phyloP scores from a whole-genome alignment of 2,113 vertebrate species.

The Mesocricetus auratus region DNA sequence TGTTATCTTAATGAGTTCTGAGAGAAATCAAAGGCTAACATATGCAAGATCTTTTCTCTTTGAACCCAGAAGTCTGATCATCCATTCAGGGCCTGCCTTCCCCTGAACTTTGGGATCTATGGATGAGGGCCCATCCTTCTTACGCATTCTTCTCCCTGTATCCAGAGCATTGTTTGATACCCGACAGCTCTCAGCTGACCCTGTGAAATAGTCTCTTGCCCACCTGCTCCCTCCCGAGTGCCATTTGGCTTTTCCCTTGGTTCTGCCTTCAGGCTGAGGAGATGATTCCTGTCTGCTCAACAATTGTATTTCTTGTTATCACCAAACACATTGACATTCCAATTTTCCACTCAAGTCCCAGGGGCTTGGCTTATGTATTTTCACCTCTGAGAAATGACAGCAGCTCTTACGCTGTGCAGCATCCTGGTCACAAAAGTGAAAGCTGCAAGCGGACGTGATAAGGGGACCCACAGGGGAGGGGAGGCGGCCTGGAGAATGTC shows the following conservation, averaged over 20 bases:
- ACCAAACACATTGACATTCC: conserved; percentile 15
- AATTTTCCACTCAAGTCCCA: conserved; percentile 26
- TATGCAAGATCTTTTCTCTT: neutral
- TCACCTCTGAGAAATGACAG: conserved; percentile 28
- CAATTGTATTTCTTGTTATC: conserved; percentile 59
- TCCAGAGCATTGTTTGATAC: neutral
- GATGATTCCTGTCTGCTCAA: neutral
- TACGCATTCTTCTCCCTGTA: neutral
- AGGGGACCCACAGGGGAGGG: conserved; percentile 34
- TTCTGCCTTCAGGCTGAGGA: conserved; percentile 30
- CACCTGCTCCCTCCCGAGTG: neutral
- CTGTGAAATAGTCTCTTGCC: neutral
- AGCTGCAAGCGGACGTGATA: conserved; percentile 27
- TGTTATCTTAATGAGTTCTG: neutral
- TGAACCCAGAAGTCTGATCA: neutral
- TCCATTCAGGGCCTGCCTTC: neutral
- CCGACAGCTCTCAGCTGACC: neutral
- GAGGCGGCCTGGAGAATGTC: neutral
- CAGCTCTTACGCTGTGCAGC: neutral
- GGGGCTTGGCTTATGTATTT: conserved; percentile 36
- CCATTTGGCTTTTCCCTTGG: conserved; percentile 47
- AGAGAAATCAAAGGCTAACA: neutral
- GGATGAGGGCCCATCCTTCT: neutral
- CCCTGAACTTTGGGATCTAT: neutral
- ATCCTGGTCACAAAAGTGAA: neutral